Base-by-base conservation (phyloP, 1,140 invertebrate genomes). In the Drosophila arizonae region DNA sequence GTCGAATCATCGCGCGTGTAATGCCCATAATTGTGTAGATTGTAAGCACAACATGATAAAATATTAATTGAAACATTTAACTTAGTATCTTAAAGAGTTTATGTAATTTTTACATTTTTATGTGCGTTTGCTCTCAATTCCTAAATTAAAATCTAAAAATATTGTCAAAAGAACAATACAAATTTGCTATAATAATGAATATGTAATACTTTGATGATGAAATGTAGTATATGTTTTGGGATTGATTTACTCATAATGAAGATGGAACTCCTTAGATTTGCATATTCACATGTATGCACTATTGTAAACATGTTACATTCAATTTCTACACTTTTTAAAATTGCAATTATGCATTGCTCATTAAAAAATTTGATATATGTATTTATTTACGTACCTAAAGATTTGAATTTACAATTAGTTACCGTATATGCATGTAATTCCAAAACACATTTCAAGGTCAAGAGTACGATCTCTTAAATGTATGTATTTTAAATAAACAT, bases 401-500 rank as follows among this genome's bases (percentile, higher is more conserved):
- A 58, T 39, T 45, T 15, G 21, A 55, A 62, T 13, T 68, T 60
- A 56, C 46, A 62, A 69, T 69, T 62, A 43, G 26, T 21, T 1
- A 21, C 21, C 21, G 21, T 63, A 63, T 36, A 33, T 51, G n/a
- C 45, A 39, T 43, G 24, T 43, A 65, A 11, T 24, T 30, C 28
- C 28, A 30, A 30, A 30, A 6, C 6, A 30, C 4, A 30, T 30
- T 30, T 28, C 28, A 30, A 51, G 11, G 17, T 36, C 24, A 46
- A 4, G 15, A 39, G 21, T 43, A 62, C 43, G 30, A 43, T 39
- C 46, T 17, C 45, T 30, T 55, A 15, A 30, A 15, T 62, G 56
- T 54, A 17, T 54, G 41, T 13, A 62, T 64, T 70, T 70, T 39
- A 46, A 72, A 67, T 54, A 54, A 30, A 66, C 62, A 28, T 55